Evolutionary conservation across 2,797 vertebrate genomes (phyloP).

Genomic region (Knipowitschia caucasica): DNA sequence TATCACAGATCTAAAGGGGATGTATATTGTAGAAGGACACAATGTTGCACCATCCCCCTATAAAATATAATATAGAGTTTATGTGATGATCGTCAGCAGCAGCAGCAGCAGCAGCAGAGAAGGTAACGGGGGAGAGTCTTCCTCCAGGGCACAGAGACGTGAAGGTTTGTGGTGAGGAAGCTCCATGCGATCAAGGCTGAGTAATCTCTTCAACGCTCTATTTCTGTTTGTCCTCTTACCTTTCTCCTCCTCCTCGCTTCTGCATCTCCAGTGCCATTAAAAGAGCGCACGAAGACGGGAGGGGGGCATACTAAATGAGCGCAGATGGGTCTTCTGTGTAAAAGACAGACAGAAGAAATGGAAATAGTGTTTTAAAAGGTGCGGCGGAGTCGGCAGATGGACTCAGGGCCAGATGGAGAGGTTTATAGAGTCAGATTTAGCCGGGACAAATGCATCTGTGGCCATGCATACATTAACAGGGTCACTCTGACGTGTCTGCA

Average conservation of each 20-base stretch:
- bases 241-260: conserved; percentile 42
- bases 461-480: conserved; percentile 28
- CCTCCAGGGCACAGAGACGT: conserved; percentile 57
- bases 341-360: conserved; percentile 37
- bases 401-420: conserved; percentile 55
- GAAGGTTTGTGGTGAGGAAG: conserved; percentile 67
- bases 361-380: conserved; percentile 48
- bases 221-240: conserved; percentile 67
- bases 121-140: conserved; percentile 59
- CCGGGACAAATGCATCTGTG: conserved; percentile 41
- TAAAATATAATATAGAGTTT: too few species aligned
- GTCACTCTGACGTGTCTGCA: not conserved
- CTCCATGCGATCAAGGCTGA: conserved; percentile 65
- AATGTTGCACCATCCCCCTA: not conserved
- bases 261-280: conserved; percentile 59
- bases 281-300: not conserved
- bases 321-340: conserved; percentile 62
- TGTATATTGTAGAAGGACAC: too few species aligned
- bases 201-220: conserved; percentile 71
- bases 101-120: conserved; percentile 47
- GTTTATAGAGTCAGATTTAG: conserved; percentile 59
- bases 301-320: conserved; percentile 29
- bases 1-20: too few species aligned
- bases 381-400: conserved; percentile 53
- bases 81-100: too few species aligned